Base-by-base conservation (phyloP, 2,113 vertebrate genomes). In the Ceyx cyanopectus region DNA sequence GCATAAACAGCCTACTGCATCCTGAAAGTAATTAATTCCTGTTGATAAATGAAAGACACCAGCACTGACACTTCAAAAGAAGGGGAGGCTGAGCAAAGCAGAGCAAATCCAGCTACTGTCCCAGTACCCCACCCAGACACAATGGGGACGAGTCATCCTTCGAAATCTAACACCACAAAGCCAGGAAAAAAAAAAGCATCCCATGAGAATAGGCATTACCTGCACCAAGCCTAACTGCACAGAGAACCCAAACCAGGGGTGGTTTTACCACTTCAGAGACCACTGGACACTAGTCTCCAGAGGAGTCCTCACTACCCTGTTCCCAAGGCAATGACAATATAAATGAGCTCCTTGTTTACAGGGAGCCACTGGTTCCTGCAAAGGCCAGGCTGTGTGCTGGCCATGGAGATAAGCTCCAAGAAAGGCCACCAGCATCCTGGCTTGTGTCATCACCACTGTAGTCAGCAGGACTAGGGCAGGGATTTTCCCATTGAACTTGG, bases 21-120 rank as follows among this genome's bases (percentile, higher is more conserved):
- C 48, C 87, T 74, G 70, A 24, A 92, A 70, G 63, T 41, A 85
- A 91, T 69, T 66, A 89, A 89, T 87, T 87, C 54, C 51, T 54
- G 46, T 10, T 69, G 75, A 69, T 46, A 66, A 94, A 79, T 46
- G 70, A 80, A 85, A 87, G 90, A 41, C 12, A 41, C 14, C n/a
- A 6, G 27, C 21, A 54, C 51, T 45, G 79, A 40, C 29, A 40
- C 24, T 89, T 86, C 81, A 84, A 30, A 85, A 74, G 86, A 60
- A 74, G 40, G n/a, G 43, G 76, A 81, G 2, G 56, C 51, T n/a
- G 60, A 56, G 46, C 53, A 73, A 40, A 40, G 37, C 41, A 86
- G 40, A 81, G 83, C 84, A 78, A 43, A 70, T 12, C n/a, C 58
- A 57, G 58, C 27, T 17, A 24, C 63, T 34, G 24, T 54, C 54